Percentiles rank a stretch among this genome's conserved stretches.
phyloP scores from a whole-genome alignment of 2,888 invertebrate species.

The Theodoxus fluviatilis region DNA sequence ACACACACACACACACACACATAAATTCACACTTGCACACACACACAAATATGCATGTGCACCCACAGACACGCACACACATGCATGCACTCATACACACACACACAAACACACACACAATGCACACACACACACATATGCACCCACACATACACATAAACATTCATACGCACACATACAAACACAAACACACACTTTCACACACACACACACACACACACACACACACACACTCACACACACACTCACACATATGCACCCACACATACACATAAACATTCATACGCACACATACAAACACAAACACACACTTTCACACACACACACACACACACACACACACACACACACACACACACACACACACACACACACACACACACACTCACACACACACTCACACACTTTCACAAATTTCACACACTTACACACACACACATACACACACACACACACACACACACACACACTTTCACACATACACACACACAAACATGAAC shows the following conservation, averaged over 20 bases:
- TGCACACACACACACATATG: constrained; percentile 14
- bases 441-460: constrained; percentile 8
- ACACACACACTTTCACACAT: constrained; percentile 8
- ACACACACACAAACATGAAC: background rate
- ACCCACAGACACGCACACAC: constrained; percentile 21
- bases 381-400: background rate
- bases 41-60: background rate
- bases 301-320: background rate
- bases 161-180: constrained; percentile 6
- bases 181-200: background rate
- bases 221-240: background rate
- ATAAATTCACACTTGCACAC: background rate
- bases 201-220: background rate
- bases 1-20: background rate
- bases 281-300: background rate
- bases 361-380: background rate
- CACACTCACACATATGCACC: background rate
- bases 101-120: constrained; percentile 5
- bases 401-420: background rate
- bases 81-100: background rate
- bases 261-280: background rate
- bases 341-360: constrained; percentile 16
- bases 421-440: constrained; percentile 6
- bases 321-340: constrained; percentile 15
- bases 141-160: constrained; percentile 10